Conservation (phyloP, 53 echinoderm and acorn worm species). For the Actinopyga echinites region DNA sequence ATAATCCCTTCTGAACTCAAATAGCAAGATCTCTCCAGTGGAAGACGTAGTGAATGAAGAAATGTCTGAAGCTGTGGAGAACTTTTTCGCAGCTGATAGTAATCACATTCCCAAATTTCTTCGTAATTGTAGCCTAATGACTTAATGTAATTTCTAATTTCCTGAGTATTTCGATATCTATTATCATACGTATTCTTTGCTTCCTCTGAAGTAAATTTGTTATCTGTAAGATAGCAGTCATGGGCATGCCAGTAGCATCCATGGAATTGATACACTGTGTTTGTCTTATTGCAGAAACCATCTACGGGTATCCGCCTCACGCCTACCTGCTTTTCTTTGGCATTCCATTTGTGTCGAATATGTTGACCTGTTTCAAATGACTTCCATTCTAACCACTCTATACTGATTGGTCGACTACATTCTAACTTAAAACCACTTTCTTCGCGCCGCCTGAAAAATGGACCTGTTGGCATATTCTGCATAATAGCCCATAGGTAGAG, state of each 20-base stretch:
- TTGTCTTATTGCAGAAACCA: too few relatives aligned
- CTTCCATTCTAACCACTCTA: too few relatives aligned
- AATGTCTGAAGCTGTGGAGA: neutral
- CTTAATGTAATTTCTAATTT: conserved; percentile 46
- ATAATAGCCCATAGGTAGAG: too few relatives aligned
- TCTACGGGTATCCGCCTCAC: too few relatives aligned
- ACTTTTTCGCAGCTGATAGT: neutral
- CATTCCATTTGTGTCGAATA: too few relatives aligned
- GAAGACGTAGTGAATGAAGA: neutral
- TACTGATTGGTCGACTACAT: too few relatives aligned
- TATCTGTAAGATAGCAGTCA: neutral
- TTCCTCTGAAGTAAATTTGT: neutral
- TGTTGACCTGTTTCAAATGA: too few relatives aligned
- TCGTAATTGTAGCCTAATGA: too few relatives aligned
- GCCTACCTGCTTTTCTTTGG: too few relatives aligned
- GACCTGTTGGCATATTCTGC: too few relatives aligned
- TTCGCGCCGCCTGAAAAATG: conserved; percentile 25
- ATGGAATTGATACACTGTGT: too few relatives aligned
- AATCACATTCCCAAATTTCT: neutral
- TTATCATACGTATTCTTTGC: neutral
- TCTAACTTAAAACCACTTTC: conserved; percentile 48
- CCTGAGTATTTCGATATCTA: neutral
- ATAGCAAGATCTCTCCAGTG: neutral
- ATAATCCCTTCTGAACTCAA: conserved; percentile 35
- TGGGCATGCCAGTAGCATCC: conserved; percentile 65